These are phyloP conservation scores for Hedychridium roseum DNA, from an alignment of 2,888 invertebrate genomes.

Conservation along the genomic window DNA sequence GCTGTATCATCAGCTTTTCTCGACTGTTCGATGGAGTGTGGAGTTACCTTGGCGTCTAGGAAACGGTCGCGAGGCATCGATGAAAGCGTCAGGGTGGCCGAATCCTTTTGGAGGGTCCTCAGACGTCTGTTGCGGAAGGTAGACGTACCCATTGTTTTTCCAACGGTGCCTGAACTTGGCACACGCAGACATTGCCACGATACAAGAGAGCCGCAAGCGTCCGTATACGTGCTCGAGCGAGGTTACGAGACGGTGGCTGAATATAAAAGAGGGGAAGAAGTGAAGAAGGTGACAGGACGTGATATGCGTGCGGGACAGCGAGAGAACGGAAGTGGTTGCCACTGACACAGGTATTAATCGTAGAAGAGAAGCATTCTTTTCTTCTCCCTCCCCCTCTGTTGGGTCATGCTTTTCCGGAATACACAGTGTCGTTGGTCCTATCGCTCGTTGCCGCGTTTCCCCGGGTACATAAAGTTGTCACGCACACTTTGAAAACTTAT, in stretches of 20 bases:
- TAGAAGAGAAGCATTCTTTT: constrained; percentile 32
- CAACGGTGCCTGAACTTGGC: constrained; percentile 14
- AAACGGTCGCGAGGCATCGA: constrained; percentile 28
- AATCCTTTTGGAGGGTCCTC: constrained; percentile 51
- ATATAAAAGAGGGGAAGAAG: constrained; percentile 41
- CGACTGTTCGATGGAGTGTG: constrained; percentile 26
- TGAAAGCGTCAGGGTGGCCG: constrained; percentile 34
- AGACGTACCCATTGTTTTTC: constrained; percentile 47
- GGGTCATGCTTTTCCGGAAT: too few species aligned
- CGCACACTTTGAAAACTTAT: too few species aligned
- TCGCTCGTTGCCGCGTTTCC: too few species aligned
- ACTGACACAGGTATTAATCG: constrained; percentile 42
- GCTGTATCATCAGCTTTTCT: constrained; percentile 19
- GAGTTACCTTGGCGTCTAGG: constrained; percentile 27
- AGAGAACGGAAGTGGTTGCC: constrained; percentile 30
- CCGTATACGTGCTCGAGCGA: constrained; percentile 14
- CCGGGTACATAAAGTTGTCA: too few species aligned
- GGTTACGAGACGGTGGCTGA: constrained; percentile 35
- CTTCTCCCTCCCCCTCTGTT: too few species aligned
- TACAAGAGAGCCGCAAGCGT: too few species aligned
- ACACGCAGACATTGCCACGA: neutral
- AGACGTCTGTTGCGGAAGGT: constrained; percentile 46
- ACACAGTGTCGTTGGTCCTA: too few species aligned
- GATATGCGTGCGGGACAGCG: constrained; percentile 32
- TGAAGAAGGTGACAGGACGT: constrained; percentile 39